Evolutionary conservation across 2,888 invertebrate species (phyloP).

Genomic region (Micoletzkya japonica): DNA sequence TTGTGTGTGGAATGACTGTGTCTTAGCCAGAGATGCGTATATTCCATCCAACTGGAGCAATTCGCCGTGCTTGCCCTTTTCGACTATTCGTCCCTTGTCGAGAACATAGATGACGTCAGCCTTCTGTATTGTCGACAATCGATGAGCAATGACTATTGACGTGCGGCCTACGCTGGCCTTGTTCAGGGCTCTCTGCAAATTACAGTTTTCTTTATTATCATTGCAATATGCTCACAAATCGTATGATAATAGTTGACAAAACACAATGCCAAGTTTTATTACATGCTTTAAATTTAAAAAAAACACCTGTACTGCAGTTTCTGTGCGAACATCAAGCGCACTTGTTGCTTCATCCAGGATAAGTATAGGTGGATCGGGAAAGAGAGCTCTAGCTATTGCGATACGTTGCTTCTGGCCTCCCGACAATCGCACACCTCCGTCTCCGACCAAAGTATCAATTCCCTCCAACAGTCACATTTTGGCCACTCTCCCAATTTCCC

Average conservation of each 20-base stretch:
- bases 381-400: conserved; percentile 25
- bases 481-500: neutral
- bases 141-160: conserved; percentile 49
- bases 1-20: conserved; percentile 28
- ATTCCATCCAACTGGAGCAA: conserved; percentile 41
- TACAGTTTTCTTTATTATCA: neutral
- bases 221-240: neutral
- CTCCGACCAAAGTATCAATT: conserved; percentile 3
- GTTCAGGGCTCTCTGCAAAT: conserved; percentile 40
- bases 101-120: conserved; percentile 41
- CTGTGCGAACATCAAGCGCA: conserved; percentile 17
- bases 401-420: conserved; percentile 25
- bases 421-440: conserved; percentile 16
- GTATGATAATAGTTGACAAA: neutral
- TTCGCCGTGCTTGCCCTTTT: conserved; percentile 41
- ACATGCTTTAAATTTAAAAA: neutral
- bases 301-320: conserved; percentile 21
- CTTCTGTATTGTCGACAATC: conserved; percentile 48
- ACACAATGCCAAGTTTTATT: neutral
- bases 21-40: conserved; percentile 43
- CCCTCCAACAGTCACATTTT: neutral
- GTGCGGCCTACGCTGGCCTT: conserved; percentile 43
- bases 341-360: conserved; percentile 21
- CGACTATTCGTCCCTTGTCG: conserved; percentile 34
- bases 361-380: conserved; percentile 24